Evolutionary conservation across 1,140 invertebrate genomes (phyloP), one percentile per base, ranked within the genome.

Genomic region (Oppia nitens): DNA sequence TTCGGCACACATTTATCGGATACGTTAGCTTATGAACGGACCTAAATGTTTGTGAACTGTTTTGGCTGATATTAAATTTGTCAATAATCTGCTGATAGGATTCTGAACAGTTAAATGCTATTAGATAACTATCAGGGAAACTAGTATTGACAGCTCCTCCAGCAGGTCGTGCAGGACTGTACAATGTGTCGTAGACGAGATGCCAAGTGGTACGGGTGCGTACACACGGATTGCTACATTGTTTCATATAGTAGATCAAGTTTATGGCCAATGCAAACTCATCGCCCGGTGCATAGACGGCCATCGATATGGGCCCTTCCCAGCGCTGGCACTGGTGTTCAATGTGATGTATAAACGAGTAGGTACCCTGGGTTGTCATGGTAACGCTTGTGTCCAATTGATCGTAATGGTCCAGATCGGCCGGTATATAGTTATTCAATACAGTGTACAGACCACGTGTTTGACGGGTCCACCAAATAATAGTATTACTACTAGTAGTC

Each of bases 401-500:
- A 23, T 14, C 9, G 11, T 45, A 52, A 26, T 6, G 1, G 49
- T 63, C 59, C 25, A 68, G 59, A 2, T 63, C 60, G 60, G 76
- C 76, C 58, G 71, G 71, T 53, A 91, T 78, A 68, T 88, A 92
- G 73, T 91, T 89, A 70, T 88, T 85, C 11, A 93, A 73, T 56
- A 91, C 85, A 85, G 86, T 90, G 68, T 83, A 91, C 65, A 87
- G 84, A 14, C 87, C 87, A 9, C 86, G 77, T 67, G 89, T 85
- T n/a, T 66, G 66, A 17, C 47, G 48, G 27, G 55, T 64, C 63
- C 64, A 63, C 24, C 53, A 54, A 14, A 47, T 49, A 25, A 20
- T 24, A 11, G 26, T 47, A 2, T 57, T 23, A 14, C 45, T 55
- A 2, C 28, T 47, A n/a, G 60, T 62, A 27, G 55, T 55, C 6